Percentiles rank a stretch among this genome's conserved stretches.
These are phyloP conservation scores for Percopsis transmontana DNA, from an alignment of 2,113 vertebrate genomes.

Conservation along the genomic window DNA sequence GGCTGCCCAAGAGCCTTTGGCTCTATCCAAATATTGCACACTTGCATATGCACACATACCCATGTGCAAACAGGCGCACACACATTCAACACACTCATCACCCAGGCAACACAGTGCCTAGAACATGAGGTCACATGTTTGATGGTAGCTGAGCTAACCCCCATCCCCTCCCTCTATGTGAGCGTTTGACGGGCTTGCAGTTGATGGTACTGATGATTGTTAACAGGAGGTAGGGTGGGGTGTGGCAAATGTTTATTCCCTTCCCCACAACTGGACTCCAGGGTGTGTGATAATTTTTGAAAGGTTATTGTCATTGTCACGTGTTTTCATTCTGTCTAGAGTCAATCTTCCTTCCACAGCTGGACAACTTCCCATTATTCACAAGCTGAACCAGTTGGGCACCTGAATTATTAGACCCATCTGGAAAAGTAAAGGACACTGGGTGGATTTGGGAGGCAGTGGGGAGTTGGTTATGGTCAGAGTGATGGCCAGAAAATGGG, in stretches of 20 bases:
- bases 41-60: neutral
- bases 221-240: slow-evolving; percentile 34
- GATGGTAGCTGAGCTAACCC: slow-evolving; percentile 42
- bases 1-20: slow-evolving; percentile 17
- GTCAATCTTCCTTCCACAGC: slow-evolving; percentile 57
- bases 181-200: slow-evolving; percentile 24
- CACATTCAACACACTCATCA: slow-evolving; percentile 20
- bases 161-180: slow-evolving; percentile 17
- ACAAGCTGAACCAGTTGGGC: slow-evolving; percentile 68
- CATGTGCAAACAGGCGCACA: neutral
- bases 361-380: slow-evolving; percentile 58
- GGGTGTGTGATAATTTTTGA: slow-evolving; percentile 3
- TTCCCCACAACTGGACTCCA: slow-evolving; percentile 29
- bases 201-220: slow-evolving; percentile 41
- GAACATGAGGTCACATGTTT: slow-evolving; percentile 57
- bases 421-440: slow-evolving; percentile 54
- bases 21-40: neutral
- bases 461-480: slow-evolving; percentile 12
- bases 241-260: slow-evolving; percentile 20
- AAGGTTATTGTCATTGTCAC: slow-evolving; percentile 43
- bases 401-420: slow-evolving; percentile 72
- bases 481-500: neutral
- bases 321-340: slow-evolving; percentile 60
- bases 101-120: slow-evolving; percentile 20
- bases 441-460: slow-evolving; percentile 1